These are phyloP conservation scores for Apomyelois bistriatella DNA, from an alignment of 2,888 invertebrate species.

Conservation along the genomic window DNA sequence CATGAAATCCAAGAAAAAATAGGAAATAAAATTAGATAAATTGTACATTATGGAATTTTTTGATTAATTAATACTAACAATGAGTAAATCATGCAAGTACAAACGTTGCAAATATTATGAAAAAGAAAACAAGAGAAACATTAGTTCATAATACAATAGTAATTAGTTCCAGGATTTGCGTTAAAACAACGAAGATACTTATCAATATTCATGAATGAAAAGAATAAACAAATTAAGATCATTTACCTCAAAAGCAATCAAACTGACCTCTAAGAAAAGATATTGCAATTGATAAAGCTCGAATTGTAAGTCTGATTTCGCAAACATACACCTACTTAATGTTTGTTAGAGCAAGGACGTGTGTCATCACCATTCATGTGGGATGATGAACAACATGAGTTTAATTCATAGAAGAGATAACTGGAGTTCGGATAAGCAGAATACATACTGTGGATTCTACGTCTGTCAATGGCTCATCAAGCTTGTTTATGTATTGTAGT, in stretches of 20 bases:
- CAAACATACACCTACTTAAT: conserved; percentile 13
- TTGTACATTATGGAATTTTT: no score
- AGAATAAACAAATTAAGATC: background rate
- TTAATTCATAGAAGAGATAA: conserved; percentile 30
- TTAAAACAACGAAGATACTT: conserved; percentile 5
- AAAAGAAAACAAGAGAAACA: no score
- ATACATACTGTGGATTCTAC: background rate
- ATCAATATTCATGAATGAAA: background rate
- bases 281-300: background rate
- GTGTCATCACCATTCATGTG: conserved; percentile 14
- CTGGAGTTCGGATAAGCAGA: conserved; percentile 18
- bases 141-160: background rate
- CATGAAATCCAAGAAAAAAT: no score
- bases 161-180: conserved; percentile 8
- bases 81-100: no score
- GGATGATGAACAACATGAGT: conserved; percentile 12
- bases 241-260: background rate
- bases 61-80: no score
- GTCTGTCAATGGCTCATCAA: background rate
- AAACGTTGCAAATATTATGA: no score
- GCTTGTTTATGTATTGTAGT: background rate
- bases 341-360: conserved; percentile 7
- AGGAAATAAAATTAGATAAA: no score
- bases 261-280: background rate
- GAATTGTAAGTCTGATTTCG: conserved; percentile 14